Percentiles rank a stretch among this genome's conserved stretches.
Conservation (phyloP, 2,113 vertebrate genomes). For the Tichodroma muraria region DNA sequence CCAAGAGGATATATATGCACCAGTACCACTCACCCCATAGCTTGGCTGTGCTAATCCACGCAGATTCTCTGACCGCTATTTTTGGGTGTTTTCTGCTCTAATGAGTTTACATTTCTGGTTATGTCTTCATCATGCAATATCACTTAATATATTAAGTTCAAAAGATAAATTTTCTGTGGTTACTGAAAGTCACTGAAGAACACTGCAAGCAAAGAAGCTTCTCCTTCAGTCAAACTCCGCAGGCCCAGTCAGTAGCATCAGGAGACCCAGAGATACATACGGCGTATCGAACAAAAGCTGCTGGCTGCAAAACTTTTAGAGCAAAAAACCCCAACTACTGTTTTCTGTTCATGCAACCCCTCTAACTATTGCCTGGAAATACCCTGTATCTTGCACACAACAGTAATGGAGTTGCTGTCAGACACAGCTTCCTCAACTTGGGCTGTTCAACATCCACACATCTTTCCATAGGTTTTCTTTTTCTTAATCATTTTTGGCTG, state of each 20-base stretch:
- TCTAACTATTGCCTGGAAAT: too few species aligned
- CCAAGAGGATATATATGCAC: background rate
- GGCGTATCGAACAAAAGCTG: background rate
- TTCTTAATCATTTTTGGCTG: background rate
- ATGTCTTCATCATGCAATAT: background rate
- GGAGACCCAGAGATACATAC: background rate
- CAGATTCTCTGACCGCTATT: background rate
- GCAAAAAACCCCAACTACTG: background rate
- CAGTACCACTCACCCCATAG: background rate
- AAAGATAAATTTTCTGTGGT: background rate
- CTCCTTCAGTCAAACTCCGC: background rate
- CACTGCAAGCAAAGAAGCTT: background rate
- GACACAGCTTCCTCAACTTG: background rate
- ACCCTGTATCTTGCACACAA: accelerated
- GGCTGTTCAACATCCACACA: background rate
- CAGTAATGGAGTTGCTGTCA: background rate
- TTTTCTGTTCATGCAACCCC: background rate
- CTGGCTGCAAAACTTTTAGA: background rate
- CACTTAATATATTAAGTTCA: background rate
- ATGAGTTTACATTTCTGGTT: background rate
- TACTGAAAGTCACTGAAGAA: background rate
- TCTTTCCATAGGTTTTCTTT: background rate
- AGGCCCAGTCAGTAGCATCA: background rate
- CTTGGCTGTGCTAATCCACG: background rate
- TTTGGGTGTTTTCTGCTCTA: background rate